Conservation (phyloP, 1,140 invertebrate species). For the Drosophila hydei region DNA sequence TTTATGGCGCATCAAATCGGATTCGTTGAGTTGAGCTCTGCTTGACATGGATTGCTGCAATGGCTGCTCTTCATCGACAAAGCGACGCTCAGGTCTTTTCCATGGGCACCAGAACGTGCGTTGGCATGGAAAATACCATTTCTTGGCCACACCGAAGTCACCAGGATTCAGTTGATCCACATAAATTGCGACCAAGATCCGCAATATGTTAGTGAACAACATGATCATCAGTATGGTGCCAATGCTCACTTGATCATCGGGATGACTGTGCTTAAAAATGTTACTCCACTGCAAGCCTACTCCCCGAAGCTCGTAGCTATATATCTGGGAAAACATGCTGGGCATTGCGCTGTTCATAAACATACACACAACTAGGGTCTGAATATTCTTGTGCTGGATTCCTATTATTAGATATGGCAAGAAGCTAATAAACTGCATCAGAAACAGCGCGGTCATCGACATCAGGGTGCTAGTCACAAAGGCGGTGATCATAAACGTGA, state of each 20-base stretch:
- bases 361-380: background rate
- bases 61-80: accelerated
- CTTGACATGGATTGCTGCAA: background rate
- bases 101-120: constrained; percentile 84
- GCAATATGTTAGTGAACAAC: constrained; percentile 86
- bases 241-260: constrained; percentile 88
- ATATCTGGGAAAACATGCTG: constrained; percentile 9
- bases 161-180: constrained; percentile 89
- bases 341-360: constrained; percentile 47
- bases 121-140: constrained; percentile 89
- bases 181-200: constrained; percentile 88
- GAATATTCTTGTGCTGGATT: accelerated
- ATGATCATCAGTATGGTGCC: constrained; percentile 84
- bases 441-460: constrained; percentile 23
- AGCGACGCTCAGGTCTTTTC: background rate
- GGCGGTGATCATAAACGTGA: constrained; percentile 87
- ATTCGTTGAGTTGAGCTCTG: constrained; percentile 17
- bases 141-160: constrained; percentile 86
- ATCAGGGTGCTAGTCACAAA: constrained; percentile 83
- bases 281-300: constrained; percentile 86
- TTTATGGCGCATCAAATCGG: background rate
- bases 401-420: constrained; percentile 25
- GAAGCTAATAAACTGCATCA: constrained; percentile 9
- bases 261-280: constrained; percentile 86
- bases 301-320: constrained; percentile 8